phyloP scores from a whole-genome alignment of 2,113 vertebrate genomes.

The Orthochromis indermauri region DNA sequence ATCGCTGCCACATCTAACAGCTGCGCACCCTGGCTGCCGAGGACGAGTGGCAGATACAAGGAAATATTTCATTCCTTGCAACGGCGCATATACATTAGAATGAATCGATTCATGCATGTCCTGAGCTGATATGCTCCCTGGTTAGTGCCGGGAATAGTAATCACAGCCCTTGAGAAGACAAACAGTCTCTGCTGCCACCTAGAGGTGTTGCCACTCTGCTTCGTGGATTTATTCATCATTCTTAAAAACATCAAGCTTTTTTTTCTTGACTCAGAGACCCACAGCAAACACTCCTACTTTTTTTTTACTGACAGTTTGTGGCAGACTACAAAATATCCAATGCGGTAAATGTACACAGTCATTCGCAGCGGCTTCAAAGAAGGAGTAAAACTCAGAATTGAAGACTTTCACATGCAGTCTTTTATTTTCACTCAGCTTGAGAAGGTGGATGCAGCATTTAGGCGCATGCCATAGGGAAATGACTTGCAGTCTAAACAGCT shows the following conservation, averaged over 20 bases:
- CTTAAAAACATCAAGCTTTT: background rate
- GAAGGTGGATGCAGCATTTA: constrained; percentile 1
- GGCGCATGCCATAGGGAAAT: constrained; percentile 9
- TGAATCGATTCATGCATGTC: constrained; percentile 30
- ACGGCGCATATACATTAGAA: constrained; percentile 13
- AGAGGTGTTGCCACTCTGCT: background rate
- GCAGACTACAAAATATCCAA: background rate
- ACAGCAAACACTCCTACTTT: background rate
- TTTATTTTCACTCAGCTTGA: constrained; percentile 6
- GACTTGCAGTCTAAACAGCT: constrained; percentile 50
- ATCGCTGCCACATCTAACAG: background rate
- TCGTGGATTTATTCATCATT: background rate
- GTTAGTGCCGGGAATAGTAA: constrained; percentile 49
- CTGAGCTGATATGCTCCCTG: constrained; percentile 23
- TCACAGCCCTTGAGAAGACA: background rate
- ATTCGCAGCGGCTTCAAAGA: constrained; percentile 1
- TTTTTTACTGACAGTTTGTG: background rate
- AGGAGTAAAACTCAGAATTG: constrained; percentile 7
- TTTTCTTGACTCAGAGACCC: background rate
- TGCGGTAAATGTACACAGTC: constrained; percentile 10
- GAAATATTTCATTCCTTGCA: constrained; percentile 26
- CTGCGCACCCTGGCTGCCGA: background rate
- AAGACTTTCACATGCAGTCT: background rate
- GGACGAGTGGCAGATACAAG: background rate
- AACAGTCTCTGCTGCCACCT: constrained; percentile 61